phyloP scores from a whole-genome alignment of 2,888 invertebrate genomes.

The Yponomeuta cagnagella region DNA sequence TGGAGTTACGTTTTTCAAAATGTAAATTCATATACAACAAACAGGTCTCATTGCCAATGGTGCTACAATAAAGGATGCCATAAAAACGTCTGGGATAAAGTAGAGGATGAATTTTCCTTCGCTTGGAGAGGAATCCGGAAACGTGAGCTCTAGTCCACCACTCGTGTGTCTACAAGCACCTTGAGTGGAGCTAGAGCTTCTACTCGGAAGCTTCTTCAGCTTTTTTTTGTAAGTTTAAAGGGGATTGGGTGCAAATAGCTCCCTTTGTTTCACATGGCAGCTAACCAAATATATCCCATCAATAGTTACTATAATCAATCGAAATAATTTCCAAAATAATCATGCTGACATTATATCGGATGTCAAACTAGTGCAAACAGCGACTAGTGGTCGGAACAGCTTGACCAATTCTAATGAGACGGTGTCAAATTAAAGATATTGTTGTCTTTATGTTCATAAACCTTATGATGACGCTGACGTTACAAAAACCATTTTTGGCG shows the following conservation, averaged over 20 bases:
- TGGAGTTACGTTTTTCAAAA: neutral
- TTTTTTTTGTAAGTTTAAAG: neutral
- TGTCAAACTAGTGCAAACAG: too few species aligned
- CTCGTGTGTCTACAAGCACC: slow-evolving; percentile 4
- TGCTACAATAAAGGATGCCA: neutral
- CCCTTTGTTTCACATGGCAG: neutral
- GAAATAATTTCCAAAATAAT: too few species aligned
- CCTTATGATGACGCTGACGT: too few species aligned
- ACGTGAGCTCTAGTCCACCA: slow-evolving; percentile 35
- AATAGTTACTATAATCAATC: too few species aligned
- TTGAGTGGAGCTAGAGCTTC: neutral
- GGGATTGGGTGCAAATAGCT: neutral
- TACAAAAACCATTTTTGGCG: too few species aligned
- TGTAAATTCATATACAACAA: neutral
- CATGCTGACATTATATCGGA: too few species aligned
- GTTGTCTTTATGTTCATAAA: too few species aligned
- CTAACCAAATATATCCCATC: too few species aligned
- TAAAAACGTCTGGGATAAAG: slow-evolving; percentile 1
- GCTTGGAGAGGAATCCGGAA: slow-evolving; percentile 39
- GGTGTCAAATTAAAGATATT: too few species aligned
- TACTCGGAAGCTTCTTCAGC: neutral
- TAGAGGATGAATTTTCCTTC: slow-evolving; percentile 37
- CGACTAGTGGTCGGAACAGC: too few species aligned
- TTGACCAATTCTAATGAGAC: too few species aligned
- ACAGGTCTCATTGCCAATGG: neutral